Base-by-base conservation (phyloP, 2,888 invertebrate species). In the Malthinus seriepunctatus region DNA sequence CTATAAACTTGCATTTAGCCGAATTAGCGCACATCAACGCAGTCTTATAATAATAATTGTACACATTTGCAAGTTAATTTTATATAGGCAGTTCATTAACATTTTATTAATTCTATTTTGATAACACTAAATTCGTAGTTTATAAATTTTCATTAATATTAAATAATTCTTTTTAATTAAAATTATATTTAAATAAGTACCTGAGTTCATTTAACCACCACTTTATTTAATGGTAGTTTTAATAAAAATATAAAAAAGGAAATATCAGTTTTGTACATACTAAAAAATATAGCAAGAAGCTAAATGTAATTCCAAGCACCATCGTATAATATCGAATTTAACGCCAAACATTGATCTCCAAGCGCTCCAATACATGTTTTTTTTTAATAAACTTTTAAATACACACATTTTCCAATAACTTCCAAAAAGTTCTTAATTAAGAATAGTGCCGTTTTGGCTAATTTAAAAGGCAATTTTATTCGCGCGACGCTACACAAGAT, bases 1-100 rank as follows among this genome's bases (percentile, higher is more conserved):
- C 23, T 42, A 7, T 42, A 42, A 14, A 42, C 39, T 15, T 42
- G 14, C 14, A 9, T 23, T n/a, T 12, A 15, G n/a, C n/a, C 9
- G 15, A 38, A 38, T 8, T 7, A 12, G 38, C 8, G 12, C 12
- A 12, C 12, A 14, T 14, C 8, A 38, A 38, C 12, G 11, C 52
- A 52, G 45, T 52, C 52, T 52, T 49, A 37, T 52, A n/a, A 52
- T 52, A 52, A 52, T 52, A 51, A 14, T 52, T 52, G 45, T 52
- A 45, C 35, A 51, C 44, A 45, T 31, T 44, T 14, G 32, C 44
- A 52, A 44, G n/a, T 35, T 42, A 42, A 35, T 33, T 34, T 35
- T 45, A 45, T 44, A 14, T 49, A 49, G 37, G 37, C n/a, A 49
- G 7, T 34, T 48, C 37, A 12, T 37, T 38, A 49, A 49, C 49